phyloP scores from a whole-genome alignment of 2,797 vertebrate species.

The Acanthurus lineatus region DNA sequence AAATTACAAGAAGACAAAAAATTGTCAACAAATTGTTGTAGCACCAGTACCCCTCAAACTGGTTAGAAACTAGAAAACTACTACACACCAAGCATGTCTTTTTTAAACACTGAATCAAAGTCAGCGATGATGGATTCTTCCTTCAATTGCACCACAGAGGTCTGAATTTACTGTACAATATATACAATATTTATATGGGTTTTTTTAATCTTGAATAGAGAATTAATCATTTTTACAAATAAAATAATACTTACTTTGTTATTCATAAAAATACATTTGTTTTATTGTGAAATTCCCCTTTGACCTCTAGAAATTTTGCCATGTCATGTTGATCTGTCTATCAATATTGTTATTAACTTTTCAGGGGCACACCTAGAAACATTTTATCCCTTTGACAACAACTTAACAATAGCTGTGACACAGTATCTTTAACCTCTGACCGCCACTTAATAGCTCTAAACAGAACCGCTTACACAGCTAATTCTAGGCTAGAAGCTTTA shows the following conservation, averaged over 20 bases:
- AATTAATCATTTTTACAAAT: background rate
- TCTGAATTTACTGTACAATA: background rate
- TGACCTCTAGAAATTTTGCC: background rate
- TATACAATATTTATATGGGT: too few species aligned
- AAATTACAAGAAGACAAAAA: background rate
- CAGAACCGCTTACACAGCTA: background rate
- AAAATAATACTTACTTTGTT: background rate
- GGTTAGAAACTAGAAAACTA: too few species aligned
- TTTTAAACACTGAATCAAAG: background rate
- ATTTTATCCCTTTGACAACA: background rate
- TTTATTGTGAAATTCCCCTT: background rate
- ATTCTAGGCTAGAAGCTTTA: background rate
- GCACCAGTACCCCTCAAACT: background rate
- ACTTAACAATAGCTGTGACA: conserved; percentile 8
- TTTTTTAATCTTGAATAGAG: background rate
- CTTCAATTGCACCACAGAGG: background rate
- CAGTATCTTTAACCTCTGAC: conserved; percentile 8
- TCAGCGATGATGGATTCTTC: background rate
- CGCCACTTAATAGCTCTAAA: background rate
- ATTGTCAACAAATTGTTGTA: background rate
- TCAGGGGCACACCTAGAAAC: background rate
- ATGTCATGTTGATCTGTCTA: background rate
- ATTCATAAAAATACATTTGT: background rate
- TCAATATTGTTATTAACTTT: background rate
- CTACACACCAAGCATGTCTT: background rate